Evolutionary conservation across 2,113 vertebrate species (phyloP).

Genomic region (Macquaria ambigua): DNA sequence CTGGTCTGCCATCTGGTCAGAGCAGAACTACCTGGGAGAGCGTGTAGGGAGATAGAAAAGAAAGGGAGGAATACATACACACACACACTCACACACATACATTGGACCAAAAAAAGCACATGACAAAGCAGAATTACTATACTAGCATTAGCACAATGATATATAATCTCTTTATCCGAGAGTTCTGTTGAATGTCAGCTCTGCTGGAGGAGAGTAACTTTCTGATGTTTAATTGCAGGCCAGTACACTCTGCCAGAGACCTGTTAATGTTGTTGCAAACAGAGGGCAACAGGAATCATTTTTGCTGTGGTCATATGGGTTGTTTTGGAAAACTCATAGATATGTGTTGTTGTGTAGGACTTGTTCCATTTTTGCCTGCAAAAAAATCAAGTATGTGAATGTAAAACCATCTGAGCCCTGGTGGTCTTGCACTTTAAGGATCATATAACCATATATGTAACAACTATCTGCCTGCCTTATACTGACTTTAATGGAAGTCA

Average conservation of each 20-base stretch:
- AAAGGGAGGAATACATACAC: background rate
- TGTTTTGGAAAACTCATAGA: background rate
- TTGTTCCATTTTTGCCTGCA: no score
- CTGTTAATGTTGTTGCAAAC: background rate
- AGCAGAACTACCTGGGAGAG: background rate
- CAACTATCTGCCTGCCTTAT: background rate
- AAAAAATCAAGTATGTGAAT: no score
- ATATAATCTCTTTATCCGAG: background rate
- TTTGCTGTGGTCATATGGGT: background rate
- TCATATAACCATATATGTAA: no score
- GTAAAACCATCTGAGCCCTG: no score
- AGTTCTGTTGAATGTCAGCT: background rate
- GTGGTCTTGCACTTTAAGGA: no score
- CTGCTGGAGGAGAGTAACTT: background rate
- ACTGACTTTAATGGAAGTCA: background rate
- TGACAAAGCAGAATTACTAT: background rate
- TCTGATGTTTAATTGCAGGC: background rate
- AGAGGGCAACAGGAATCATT: background rate
- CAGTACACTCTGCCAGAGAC: background rate
- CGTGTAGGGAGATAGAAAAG: background rate
- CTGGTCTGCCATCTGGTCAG: constrained; percentile 11
- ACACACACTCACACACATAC: background rate
- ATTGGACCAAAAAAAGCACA: background rate
- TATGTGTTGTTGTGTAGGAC: background rate
- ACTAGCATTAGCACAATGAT: background rate